phyloP scores from a whole-genome alignment of 1,140 invertebrate genomes.

The Rhagoletis zephyria region DNA sequence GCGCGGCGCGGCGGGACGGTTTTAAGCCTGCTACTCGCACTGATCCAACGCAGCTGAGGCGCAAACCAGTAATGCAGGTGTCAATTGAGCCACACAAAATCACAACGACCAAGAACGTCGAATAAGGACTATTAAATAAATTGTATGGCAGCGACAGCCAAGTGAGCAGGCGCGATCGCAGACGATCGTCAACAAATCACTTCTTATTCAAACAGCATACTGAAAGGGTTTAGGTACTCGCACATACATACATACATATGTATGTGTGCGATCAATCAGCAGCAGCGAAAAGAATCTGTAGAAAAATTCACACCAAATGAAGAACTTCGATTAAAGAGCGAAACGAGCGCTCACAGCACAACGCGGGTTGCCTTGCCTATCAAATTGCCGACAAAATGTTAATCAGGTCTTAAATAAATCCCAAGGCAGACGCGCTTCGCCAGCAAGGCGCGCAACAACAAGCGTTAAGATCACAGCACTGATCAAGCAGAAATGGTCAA shows the following conservation, averaged over 20 bases:
- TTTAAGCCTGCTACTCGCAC: conserved; percentile 19
- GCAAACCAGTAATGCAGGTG: conserved; percentile 48
- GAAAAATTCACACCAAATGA: conserved; percentile 47
- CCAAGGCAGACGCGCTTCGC: neutral
- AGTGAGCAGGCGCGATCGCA: neutral
- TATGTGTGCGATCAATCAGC: conserved; percentile 22
- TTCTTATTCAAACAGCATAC: neutral
- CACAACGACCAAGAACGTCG: neutral
- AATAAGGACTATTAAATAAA: conserved; percentile 49
- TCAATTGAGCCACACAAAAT: conserved; percentile 25
- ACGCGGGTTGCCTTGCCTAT: conserved; percentile 14
- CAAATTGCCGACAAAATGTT: conserved; percentile 32
- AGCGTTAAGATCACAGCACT: neutral
- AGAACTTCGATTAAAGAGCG: neutral
- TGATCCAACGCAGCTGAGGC: conserved; percentile 22
- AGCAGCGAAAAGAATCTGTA: neutral
- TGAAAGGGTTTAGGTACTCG: neutral
- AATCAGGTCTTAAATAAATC: conserved; percentile 50
- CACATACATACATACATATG: neutral
- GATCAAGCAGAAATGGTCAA: conserved; percentile 4
- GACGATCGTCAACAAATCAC: neutral
- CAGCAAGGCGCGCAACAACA: neutral
- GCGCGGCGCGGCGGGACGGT: no score
- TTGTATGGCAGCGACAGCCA: neutral
- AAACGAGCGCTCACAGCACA: neutral